Conservation (phyloP, 2,113 vertebrate genomes). For the Meleagris gallopavo region DNA sequence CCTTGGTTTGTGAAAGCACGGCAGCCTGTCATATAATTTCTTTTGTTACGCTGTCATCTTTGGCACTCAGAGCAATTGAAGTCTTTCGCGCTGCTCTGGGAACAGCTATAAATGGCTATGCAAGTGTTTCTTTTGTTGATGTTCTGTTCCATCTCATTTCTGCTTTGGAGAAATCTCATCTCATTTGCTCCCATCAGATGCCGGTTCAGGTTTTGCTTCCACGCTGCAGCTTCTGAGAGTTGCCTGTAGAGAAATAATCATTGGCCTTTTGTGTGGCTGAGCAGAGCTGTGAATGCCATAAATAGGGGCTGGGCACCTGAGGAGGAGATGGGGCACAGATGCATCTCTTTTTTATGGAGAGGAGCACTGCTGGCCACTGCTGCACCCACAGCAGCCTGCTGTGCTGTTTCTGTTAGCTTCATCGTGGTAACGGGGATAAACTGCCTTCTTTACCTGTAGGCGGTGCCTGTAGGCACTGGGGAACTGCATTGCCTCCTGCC, state of each 20-base stretch:
- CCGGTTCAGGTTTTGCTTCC: constrained; percentile 33
- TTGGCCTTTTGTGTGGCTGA: constrained; percentile 7
- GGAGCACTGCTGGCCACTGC: not conserved
- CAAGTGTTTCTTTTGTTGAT: constrained; percentile 50
- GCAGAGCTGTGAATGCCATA: not conserved
- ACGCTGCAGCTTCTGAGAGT: not conserved
- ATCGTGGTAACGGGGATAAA: not conserved
- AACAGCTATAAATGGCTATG: constrained; percentile 64
- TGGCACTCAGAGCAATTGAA: constrained; percentile 36
- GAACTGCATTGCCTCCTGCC: not conserved
- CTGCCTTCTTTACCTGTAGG: not conserved
- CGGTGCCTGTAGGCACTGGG: not conserved
- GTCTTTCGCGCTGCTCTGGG: constrained; percentile 53
- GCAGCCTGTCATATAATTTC: not conserved
- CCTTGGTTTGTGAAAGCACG: not conserved
- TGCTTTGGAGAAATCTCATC: constrained; percentile 35
- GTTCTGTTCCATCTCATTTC: constrained; percentile 24
- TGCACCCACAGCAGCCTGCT: not conserved
- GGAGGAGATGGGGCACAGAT: not conserved
- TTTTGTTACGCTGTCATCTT: constrained; percentile 38
- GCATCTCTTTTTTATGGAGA: not conserved
- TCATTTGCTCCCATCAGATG: constrained; percentile 24
- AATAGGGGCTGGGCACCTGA: not conserved
- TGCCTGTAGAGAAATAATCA: constrained; percentile 14
- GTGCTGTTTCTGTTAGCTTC: not conserved